Percentiles rank a stretch among this genome's conserved stretches.
These are phyloP conservation scores for Urocynchramus pylzowi DNA, from an alignment of 2,113 vertebrate species.

Conservation along the genomic window DNA sequence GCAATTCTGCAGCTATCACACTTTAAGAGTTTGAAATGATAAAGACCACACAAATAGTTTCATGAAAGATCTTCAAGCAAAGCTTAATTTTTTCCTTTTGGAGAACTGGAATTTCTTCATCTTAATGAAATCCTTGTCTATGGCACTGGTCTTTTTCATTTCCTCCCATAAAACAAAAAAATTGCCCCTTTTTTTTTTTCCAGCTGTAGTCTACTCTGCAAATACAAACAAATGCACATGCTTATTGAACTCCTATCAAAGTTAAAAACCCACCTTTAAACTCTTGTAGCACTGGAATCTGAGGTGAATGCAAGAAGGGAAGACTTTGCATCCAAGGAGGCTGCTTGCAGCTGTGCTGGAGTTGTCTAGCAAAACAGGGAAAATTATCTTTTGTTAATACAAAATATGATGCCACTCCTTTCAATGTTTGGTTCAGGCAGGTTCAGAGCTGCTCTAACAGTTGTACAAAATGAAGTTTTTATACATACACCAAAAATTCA, in stretches of 20 bases:
- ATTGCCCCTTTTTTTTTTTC: not conserved
- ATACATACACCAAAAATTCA: not conserved
- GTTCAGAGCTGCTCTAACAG: not conserved
- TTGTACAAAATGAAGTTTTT: not conserved
- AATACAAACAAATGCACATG: not conserved
- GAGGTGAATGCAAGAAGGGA: not conserved
- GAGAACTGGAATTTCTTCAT: not conserved
- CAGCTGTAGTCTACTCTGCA: not conserved
- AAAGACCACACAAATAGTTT: not conserved
- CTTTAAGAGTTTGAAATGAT: not conserved
- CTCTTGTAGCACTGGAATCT: not conserved
- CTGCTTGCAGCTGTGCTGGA: not conserved
- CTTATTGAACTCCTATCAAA: not conserved
- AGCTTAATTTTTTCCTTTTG: not conserved
- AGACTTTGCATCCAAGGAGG: not conserved
- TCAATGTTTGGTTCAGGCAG: not conserved
- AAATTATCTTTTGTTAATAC: not conserved
- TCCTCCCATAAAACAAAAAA: not conserved
- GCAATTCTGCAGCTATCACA: not conserved
- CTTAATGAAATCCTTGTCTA: not conserved
- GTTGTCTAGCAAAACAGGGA: not conserved
- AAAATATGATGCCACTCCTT: not conserved
- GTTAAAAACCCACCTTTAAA: not conserved
- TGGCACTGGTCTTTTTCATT: not conserved
- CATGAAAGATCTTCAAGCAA: not conserved